These are phyloP conservation scores for Lutjanus campechanus DNA, from an alignment of 2,797 vertebrate genomes.

Conservation along the genomic window DNA sequence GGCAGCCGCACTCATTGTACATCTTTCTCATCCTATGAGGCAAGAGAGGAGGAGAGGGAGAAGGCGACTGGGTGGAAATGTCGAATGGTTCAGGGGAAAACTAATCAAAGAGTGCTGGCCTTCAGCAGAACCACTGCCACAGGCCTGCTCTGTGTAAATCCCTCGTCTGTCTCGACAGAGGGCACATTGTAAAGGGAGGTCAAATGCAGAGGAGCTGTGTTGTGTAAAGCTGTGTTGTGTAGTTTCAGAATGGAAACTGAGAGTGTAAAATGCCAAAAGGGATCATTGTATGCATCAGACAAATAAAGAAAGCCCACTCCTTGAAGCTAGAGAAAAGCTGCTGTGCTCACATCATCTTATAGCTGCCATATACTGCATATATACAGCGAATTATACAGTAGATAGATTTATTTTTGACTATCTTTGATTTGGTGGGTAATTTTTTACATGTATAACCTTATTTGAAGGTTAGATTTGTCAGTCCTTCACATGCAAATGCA, in stretches of 20 bases:
- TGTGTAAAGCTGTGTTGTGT: conserved; percentile 63
- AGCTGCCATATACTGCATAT: background rate
- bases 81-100: conserved; percentile 65
- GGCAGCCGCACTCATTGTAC: conserved; percentile 47
- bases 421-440: background rate
- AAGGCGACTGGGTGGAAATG: conserved; percentile 65
- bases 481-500: background rate
- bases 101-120: conserved; percentile 76
- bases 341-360: background rate
- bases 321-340: conserved; percentile 22
- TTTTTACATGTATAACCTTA: background rate
- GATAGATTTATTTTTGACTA: background rate
- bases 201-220: conserved; percentile 72
- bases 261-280: conserved; percentile 64
- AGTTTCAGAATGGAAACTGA: conserved; percentile 66
- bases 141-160: conserved; percentile 73
- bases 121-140: conserved; percentile 69
- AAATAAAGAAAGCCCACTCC: conserved; percentile 25
- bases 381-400: background rate
- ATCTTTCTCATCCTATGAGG: conserved; percentile 42
- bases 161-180: conserved; percentile 71
- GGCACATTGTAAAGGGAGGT: conserved; percentile 68
- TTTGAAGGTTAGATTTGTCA: background rate
- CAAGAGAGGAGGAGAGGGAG: conserved; percentile 13
- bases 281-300: conserved; percentile 46